These are phyloP conservation scores for Hylyphantes graminicola DNA, from an alignment of 1,140 invertebrate species.

Conservation along the genomic window DNA sequence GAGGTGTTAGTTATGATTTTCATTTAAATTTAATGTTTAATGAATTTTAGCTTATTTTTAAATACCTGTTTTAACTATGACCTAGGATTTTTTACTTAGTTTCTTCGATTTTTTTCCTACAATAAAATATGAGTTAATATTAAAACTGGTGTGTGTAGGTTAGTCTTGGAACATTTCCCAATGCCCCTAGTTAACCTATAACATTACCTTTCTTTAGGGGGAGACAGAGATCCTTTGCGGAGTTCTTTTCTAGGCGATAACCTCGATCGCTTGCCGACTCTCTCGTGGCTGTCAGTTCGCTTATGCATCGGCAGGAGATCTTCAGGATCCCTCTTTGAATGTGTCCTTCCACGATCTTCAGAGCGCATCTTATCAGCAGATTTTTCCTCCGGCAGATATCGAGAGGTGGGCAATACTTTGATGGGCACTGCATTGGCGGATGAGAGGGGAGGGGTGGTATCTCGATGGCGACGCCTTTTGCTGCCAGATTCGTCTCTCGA, in stretches of 20 bases:
- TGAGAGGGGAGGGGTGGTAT: conserved; percentile 6
- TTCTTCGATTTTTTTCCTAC: too few relatives aligned
- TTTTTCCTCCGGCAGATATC: conserved; percentile 33
- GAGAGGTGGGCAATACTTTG: conserved; percentile 20
- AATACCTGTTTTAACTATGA: too few relatives aligned
- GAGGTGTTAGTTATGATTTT: too few relatives aligned
- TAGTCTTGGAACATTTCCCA: too few relatives aligned
- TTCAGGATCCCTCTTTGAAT: conserved; percentile 23
- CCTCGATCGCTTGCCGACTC: conserved; percentile 7
- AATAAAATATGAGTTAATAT: too few relatives aligned
- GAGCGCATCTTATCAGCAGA: background rate
- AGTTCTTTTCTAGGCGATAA: conserved; percentile 34
- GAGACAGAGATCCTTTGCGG: conserved; percentile 30
- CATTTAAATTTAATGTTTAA: too few relatives aligned
- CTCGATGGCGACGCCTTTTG: conserved; percentile 18
- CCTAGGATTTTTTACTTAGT: too few relatives aligned
- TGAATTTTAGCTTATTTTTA: too few relatives aligned
- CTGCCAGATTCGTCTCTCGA: conserved; percentile 8
- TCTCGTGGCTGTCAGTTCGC: conserved; percentile 30
- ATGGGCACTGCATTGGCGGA: conserved; percentile 3
- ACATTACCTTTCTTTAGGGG: conserved; percentile 42
- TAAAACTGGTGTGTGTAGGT: too few relatives aligned
- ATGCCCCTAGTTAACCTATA: too few relatives aligned
- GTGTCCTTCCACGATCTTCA: conserved; percentile 10
- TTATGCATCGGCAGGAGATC: conserved; percentile 1